Evolutionary conservation across 2,113 vertebrate species (phyloP), one percentile per base, ranked within the genome.

Genomic region (Paraplagusia blochii): DNA sequence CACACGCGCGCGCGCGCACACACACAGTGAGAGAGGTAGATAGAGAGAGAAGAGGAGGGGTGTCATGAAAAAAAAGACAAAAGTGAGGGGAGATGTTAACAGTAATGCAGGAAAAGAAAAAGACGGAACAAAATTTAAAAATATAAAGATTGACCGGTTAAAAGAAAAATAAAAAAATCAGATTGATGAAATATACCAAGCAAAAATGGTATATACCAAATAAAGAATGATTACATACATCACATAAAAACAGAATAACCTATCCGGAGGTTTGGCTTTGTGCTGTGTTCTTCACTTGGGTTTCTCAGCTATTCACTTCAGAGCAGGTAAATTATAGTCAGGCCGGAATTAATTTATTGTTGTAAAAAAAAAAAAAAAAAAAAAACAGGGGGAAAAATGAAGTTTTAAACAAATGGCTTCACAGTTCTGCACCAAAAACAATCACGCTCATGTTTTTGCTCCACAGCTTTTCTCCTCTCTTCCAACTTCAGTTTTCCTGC

Each of bases 401-500:
- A 29, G 54, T 48, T 48, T 63, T 40, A 53, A 60, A 81, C 53
- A 81, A 81, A 70, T 63, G 48, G 43, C 55, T 53, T 55, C 62
- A 56, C 58, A 57, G 44, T 60, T 40, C 36, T 40, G 34, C 29
- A 42, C 38, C 12, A 53, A 68, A 67, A 11, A 10, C 9, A 70
- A 33, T 57, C 50, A 55, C 56, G 73, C 79, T 75, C 64, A 80
- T 22, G 58, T 11, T 10, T 19, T 17, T 16, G 15, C 13, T 15
- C 49, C 49, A 42, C 69, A 22, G 49, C 44, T 50, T 64, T 33
- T 50, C 58, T 50, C 59, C 42, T 87, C 90, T 88, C 90, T 88
- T 91, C 87, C 90, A 88, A 91, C 88, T 90, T 87, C 90, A 92
- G 89, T 91, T 92, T 93, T 93, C 90, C 91, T 92, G 91, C 90